phyloP scores from a whole-genome alignment of 2,888 invertebrate species.

The Amiota minor region DNA sequence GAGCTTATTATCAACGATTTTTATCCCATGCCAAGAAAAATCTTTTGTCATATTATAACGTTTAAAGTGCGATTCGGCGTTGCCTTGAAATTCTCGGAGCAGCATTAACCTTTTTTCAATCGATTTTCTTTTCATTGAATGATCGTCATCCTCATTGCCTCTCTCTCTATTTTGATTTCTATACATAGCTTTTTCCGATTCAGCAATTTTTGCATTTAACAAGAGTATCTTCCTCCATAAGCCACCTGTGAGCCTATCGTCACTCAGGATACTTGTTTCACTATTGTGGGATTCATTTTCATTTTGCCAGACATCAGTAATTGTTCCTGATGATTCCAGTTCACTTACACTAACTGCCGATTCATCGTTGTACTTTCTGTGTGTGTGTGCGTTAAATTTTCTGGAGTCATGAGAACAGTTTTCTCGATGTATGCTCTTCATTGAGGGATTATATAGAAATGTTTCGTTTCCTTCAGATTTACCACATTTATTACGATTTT shows the following conservation, averaged over 20 bases:
- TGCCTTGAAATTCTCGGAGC: neutral
- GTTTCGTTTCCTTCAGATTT: conserved; percentile 9
- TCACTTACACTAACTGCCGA: neutral
- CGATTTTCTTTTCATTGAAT: neutral
- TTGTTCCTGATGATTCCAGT: neutral
- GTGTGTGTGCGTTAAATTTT: neutral
- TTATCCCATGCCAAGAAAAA: neutral
- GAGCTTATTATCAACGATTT: too few relatives aligned
- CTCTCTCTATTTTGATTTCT: neutral
- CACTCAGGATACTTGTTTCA: too few relatives aligned
- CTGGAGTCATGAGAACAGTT: too few relatives aligned
- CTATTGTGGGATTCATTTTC: neutral
- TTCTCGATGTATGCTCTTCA: neutral
- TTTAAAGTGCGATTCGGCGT: neutral
- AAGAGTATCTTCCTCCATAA: neutral
- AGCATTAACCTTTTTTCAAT: neutral
- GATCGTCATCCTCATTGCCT: too few relatives aligned
- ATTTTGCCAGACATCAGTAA: neutral
- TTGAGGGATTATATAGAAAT: neutral
- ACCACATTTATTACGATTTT: too few relatives aligned
- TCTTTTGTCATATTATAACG: neutral
- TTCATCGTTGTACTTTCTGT: neutral
- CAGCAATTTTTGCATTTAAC: neutral
- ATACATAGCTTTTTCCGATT: neutral
- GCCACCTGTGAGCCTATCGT: neutral